Evolutionary conservation across 2,888 invertebrate species (phyloP).

Genomic region (Rapana venosa): DNA sequence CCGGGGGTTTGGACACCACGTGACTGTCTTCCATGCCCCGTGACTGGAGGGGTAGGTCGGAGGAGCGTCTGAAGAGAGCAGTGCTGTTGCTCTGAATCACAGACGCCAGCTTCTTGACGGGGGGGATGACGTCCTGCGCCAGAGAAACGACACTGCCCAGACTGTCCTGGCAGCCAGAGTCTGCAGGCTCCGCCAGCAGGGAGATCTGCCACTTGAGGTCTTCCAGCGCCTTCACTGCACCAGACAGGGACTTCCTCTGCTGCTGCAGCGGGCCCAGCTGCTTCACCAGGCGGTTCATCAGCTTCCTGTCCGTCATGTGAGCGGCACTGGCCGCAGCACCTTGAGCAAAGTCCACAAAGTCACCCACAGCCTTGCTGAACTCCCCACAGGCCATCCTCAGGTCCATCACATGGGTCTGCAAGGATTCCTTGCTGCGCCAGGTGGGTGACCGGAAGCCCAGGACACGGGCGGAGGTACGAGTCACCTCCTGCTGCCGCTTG

Average conservation of each 20-base stretch:
- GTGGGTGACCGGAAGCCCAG: conserved; percentile 81
- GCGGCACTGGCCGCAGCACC: conserved; percentile 92
- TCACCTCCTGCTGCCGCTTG: conserved; percentile 88
- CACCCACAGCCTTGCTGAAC: conserved; percentile 88
- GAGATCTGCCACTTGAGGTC: conserved; percentile 70
- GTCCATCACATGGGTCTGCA: conserved; percentile 89
- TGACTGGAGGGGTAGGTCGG: conserved; percentile 52
- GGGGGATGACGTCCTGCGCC: conserved; percentile 91
- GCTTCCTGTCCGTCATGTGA: conserved; percentile 72
- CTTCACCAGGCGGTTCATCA: conserved; percentile 70
- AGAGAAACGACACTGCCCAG: conserved; percentile 93
- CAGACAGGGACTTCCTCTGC: conserved; percentile 61
- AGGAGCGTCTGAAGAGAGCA: conserved; percentile 69
- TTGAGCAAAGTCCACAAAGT: conserved; percentile 92
- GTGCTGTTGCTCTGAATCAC: conserved; percentile 85
- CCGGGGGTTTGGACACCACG: conserved; percentile 60
- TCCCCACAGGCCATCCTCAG: conserved; percentile 89
- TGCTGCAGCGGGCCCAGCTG: conserved; percentile 62
- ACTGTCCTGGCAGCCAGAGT: conserved; percentile 84
- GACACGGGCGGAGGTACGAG: conserved; percentile 84
- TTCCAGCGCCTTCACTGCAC: conserved; percentile 65
- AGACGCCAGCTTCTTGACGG: conserved; percentile 92
- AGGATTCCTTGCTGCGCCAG: conserved; percentile 89
- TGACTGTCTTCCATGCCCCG: conserved; percentile 42
- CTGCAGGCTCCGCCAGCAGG: conserved; percentile 70